Evolutionary conservation across 2,797 vertebrate species (phyloP).

Genomic region (Rhincodon typus): DNA sequence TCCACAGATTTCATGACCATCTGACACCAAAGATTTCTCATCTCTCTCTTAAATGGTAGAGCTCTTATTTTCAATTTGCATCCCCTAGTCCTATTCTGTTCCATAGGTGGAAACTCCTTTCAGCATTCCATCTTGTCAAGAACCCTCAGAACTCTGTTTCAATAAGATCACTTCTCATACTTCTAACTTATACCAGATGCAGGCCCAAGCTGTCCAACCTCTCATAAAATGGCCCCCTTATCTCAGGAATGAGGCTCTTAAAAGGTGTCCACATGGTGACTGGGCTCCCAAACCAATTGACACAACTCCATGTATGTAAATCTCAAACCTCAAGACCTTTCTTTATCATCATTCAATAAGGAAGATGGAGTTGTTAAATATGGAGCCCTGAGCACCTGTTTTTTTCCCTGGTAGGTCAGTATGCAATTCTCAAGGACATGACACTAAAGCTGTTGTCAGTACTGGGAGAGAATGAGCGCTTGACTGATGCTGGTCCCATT

Average conservation of each 20-base stretch:
- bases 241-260: background rate
- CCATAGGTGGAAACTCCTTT: too few species aligned
- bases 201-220: too few species aligned
- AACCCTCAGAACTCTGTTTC: too few species aligned
- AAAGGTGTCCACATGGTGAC: background rate
- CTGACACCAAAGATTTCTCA: too few species aligned
- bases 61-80: too few species aligned
- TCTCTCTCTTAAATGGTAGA: too few species aligned
- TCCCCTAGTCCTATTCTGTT: too few species aligned
- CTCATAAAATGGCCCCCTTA: too few species aligned
- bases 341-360: background rate
- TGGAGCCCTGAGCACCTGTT: background rate
- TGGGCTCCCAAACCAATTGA: background rate
- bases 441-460: background rate
- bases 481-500: background rate
- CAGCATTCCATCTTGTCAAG: too few species aligned
- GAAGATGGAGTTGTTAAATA: background rate
- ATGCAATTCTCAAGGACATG: background rate
- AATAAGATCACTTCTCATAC: too few species aligned
- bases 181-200: too few species aligned
- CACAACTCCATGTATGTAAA: background rate
- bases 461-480: background rate
- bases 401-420: background rate
- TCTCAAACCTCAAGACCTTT: background rate
- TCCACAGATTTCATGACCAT: too few species aligned